These are phyloP conservation scores for Martes martes DNA, from an alignment of 2,113 vertebrate species.

Conservation along the genomic window DNA sequence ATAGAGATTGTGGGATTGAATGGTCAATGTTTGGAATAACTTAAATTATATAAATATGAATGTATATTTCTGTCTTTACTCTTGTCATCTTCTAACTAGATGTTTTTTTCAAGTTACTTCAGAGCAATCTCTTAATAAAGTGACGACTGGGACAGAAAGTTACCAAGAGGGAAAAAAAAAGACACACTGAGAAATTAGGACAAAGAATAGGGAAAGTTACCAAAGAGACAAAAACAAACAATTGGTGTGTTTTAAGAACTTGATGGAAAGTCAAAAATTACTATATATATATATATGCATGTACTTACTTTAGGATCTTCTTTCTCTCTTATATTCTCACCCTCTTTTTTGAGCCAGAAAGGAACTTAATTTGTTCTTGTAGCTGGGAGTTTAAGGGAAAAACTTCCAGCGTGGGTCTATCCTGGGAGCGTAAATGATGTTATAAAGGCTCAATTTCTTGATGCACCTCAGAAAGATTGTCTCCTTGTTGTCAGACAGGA, in stretches of 20 bases:
- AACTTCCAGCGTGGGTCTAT: background rate
- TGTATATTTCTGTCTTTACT: background rate
- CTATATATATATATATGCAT: background rate
- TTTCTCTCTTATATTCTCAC: background rate
- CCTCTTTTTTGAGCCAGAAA: background rate
- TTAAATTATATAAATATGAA: background rate
- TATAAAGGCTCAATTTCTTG: background rate
- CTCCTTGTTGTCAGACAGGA: background rate
- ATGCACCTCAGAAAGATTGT: background rate
- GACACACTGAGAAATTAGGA: background rate
- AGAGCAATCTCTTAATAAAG: background rate
- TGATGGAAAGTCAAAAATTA: background rate
- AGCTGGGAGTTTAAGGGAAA: background rate
- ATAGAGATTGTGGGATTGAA: background rate
- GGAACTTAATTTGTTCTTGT: background rate
- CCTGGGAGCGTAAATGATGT: background rate
- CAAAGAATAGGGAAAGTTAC: background rate
- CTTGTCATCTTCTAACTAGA: background rate
- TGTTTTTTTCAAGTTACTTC: background rate
- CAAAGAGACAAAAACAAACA: background rate
- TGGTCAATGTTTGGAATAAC: background rate
- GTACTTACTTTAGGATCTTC: background rate
- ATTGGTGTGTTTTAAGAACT: background rate
- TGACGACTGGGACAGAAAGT: background rate
- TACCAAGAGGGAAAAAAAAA: background rate